Conservation (phyloP, 1,140 invertebrate genomes). For the Drosophila carrolli region DNA sequence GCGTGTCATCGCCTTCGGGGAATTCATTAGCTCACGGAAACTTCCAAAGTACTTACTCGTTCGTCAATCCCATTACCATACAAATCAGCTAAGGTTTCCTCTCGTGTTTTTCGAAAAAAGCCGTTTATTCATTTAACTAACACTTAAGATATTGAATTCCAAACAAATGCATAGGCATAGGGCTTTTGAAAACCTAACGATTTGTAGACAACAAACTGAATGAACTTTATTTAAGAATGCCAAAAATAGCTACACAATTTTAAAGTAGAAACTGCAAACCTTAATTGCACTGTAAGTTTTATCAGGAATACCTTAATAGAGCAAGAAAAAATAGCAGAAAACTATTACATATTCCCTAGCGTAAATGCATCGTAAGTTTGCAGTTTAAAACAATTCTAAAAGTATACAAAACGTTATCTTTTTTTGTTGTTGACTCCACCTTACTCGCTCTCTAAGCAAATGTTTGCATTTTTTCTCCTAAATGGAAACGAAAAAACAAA, state of each 20-base stretch:
- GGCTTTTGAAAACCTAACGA: too few relatives aligned
- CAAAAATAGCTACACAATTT: background rate
- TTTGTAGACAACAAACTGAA: too few relatives aligned
- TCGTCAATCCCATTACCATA: conserved; percentile 36
- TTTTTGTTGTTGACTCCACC: background rate
- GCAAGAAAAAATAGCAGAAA: background rate
- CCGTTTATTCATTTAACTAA: background rate
- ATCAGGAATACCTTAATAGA: background rate
- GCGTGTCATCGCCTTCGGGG: conserved; percentile 41
- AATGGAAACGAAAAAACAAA: conserved; percentile 11
- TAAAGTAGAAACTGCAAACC: background rate
- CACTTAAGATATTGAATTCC: background rate
- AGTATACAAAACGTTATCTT: conserved; percentile 18
- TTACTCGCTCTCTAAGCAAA: conserved; percentile 8
- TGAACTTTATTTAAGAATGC: background rate
- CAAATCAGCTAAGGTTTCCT: conserved; percentile 3
- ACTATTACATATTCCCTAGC: background rate
- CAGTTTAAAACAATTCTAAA: conserved; percentile 9
- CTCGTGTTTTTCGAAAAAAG: background rate
- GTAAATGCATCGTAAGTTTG: conserved; percentile 8
- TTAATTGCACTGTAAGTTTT: background rate
- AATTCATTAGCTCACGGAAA: conserved; percentile 57
- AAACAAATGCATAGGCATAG: background rate
- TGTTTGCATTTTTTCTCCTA: conserved; percentile 30
- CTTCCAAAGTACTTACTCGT: conserved; percentile 29